Conservation (phyloP, 2,113 vertebrate species). For the Hystrix cristata region DNA sequence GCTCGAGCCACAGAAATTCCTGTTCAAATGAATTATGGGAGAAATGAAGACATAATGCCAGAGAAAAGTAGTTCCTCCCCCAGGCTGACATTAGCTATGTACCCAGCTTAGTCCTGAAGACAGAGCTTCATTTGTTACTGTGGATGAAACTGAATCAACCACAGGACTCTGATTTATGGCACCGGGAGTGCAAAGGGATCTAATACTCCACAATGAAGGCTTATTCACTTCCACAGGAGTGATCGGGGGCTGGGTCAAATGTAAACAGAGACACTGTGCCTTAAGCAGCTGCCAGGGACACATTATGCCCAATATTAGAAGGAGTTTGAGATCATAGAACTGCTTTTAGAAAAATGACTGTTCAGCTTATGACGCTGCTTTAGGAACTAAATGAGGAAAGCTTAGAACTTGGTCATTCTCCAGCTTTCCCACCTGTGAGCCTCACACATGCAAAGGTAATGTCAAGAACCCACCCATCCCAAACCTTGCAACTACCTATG, state of each 20-base stretch:
- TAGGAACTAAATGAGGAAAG: not conserved
- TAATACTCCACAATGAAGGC: conserved; percentile 75
- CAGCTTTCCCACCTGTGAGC: not conserved
- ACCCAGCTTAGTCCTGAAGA: conserved; percentile 66
- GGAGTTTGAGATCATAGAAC: not conserved
- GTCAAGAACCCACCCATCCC: not conserved
- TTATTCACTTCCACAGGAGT: conserved; percentile 81
- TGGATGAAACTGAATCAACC: conserved; percentile 79
- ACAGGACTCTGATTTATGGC: conserved; percentile 80
- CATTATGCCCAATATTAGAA: not conserved
- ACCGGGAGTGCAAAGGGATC: conserved; percentile 84
- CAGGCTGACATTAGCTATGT: not conserved
- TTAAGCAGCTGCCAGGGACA: not conserved
- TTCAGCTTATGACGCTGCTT: not conserved
- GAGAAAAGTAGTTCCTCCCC: not conserved
- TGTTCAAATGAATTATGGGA: not conserved
- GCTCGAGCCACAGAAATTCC: not conserved
- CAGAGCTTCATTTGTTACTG: conserved; percentile 84
- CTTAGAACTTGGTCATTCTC: not conserved
- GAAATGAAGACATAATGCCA: conserved; percentile 19
- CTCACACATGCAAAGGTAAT: not conserved
- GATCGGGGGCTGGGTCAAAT: conserved; percentile 71
- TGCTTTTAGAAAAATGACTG: not conserved
- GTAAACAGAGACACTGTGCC: conserved; percentile 67
- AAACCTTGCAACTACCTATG: not conserved